Evolutionary conservation across 1,140 invertebrate species (phyloP).

Genomic region (Drosophila arawakana): DNA sequence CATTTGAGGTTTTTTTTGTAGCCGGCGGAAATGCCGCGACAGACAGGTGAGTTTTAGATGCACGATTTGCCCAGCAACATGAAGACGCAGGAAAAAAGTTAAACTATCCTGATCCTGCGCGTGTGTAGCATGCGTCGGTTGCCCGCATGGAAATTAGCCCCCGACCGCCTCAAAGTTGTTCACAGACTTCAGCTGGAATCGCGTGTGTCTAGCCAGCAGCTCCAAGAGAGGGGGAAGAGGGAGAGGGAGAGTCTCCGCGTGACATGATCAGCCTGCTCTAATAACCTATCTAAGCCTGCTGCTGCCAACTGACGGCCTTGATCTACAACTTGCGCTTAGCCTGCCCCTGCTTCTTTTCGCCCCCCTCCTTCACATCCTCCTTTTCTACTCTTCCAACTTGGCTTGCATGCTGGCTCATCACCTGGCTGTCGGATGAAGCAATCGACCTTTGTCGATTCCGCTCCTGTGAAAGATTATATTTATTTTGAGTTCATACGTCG

Average conservation of each 20-base stretch:
- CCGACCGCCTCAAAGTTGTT: not conserved
- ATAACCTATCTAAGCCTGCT: slow-evolving; percentile 61
- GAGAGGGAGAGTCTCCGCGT: slow-evolving; percentile 13
- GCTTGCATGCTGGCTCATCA: slow-evolving; percentile 76
- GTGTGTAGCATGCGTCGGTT: slow-evolving; percentile 61
- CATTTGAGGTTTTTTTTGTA: slow-evolving; percentile 72
- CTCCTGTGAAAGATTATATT: slow-evolving; percentile 30
- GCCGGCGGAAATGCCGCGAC: slow-evolving; percentile 69
- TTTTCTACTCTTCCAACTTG: not conserved
- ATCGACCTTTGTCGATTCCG: slow-evolving; percentile 62
- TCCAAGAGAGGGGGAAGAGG: not conserved
- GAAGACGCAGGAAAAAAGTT: slow-evolving; percentile 2
- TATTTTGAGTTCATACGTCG: slow-evolving; percentile 51
- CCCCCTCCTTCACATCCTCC: not conserved
- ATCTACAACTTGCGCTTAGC: not conserved
- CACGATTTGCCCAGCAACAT: slow-evolving; percentile 8
- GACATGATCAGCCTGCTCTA: slow-evolving; percentile 57
- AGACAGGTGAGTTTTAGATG: slow-evolving; percentile 75
- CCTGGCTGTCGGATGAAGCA: slow-evolving; percentile 82
- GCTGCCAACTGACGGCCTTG: slow-evolving; percentile 2
- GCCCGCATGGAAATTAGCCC: slow-evolving; percentile 71
- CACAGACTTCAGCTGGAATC: slow-evolving; percentile 52
- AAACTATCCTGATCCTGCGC: slow-evolving; percentile 46
- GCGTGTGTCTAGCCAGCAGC: slow-evolving; percentile 58
- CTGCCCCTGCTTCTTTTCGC: too few relatives aligned